Conservation (phyloP, 2,888 invertebrate genomes). For the Agrilus mali region DNA sequence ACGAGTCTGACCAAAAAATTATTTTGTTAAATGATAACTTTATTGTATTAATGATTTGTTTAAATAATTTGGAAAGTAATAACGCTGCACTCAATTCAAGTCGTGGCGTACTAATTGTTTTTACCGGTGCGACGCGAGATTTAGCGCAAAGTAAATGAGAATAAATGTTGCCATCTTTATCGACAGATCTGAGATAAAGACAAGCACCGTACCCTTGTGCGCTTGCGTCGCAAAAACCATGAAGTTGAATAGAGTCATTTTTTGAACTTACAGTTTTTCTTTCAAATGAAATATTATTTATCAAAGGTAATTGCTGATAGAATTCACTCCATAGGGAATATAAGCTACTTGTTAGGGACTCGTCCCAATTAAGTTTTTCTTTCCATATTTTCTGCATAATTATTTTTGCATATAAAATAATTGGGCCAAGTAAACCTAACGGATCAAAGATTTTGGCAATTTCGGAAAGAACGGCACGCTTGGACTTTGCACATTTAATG, state of each 20-base stretch:
- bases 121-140: constrained; percentile 17
- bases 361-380: too few relatives aligned
- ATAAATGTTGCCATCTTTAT: constrained; percentile 1
- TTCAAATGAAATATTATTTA: constrained; percentile 8
- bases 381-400: too few relatives aligned
- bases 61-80: constrained; percentile 7
- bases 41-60: too few relatives aligned
- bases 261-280: constrained; percentile 3
- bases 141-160: constrained; percentile 13
- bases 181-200: constrained; percentile 13
- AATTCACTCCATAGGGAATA: constrained; percentile 8
- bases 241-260: constrained; percentile 5
- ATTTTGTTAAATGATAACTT: too few relatives aligned
- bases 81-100: constrained; percentile 14
- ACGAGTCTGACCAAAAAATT: too few relatives aligned
- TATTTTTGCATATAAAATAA: too few relatives aligned
- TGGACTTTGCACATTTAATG: too few relatives aligned
- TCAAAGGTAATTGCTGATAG: not conserved
- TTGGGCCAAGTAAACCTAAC: too few relatives aligned
- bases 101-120: constrained; percentile 13
- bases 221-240: constrained; percentile 14
- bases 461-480: too few relatives aligned
- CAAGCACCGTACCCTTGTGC: constrained; percentile 14
- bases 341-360: too few relatives aligned
- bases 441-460: too few relatives aligned